A percentile compares a stretch with the other conserved stretches of the same genome.
Evolutionary conservation across 2,113 vertebrate species (phyloP).

Genomic region (Jaculus jaculus): DNA sequence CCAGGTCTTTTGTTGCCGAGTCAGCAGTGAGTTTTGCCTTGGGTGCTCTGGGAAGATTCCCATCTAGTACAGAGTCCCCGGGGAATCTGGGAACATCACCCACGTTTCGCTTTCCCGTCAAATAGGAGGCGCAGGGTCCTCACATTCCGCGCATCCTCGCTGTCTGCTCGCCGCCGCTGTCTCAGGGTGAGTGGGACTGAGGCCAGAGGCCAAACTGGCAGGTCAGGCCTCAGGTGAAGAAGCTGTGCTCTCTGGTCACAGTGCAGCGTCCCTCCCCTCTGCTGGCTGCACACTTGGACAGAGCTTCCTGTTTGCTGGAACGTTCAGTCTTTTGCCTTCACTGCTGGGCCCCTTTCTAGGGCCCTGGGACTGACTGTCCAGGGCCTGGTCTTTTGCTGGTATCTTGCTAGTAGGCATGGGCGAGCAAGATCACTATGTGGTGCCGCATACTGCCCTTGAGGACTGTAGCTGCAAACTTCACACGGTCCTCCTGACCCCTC

Average conservation of each 20-base stretch:
- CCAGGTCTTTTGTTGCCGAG: neutral
- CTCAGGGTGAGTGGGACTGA: neutral
- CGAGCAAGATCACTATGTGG: neutral
- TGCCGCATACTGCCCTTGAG: neutral
- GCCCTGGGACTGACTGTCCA: neutral
- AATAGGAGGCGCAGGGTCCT: neutral
- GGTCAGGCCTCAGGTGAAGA: neutral
- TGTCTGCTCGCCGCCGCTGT: neutral
- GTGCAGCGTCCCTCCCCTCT: neutral
- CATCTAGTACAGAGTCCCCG: neutral
- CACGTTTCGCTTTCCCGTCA: neutral
- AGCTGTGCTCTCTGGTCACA: neutral
- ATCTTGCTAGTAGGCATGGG: neutral
- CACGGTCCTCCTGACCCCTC: neutral
- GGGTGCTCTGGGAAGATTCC: neutral
- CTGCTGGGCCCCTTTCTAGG: neutral
- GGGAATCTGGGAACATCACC: neutral
- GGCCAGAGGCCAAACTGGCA: neutral
- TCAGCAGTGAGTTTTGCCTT: neutral
- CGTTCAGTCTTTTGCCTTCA: neutral
- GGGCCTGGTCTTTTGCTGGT: neutral
- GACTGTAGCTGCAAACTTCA: neutral
- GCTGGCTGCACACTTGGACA: neutral
- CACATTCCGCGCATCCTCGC: neutral
- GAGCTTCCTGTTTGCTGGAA: neutral